phyloP scores from a whole-genome alignment of 2,888 invertebrate species.

The Campoplex capitator region DNA sequence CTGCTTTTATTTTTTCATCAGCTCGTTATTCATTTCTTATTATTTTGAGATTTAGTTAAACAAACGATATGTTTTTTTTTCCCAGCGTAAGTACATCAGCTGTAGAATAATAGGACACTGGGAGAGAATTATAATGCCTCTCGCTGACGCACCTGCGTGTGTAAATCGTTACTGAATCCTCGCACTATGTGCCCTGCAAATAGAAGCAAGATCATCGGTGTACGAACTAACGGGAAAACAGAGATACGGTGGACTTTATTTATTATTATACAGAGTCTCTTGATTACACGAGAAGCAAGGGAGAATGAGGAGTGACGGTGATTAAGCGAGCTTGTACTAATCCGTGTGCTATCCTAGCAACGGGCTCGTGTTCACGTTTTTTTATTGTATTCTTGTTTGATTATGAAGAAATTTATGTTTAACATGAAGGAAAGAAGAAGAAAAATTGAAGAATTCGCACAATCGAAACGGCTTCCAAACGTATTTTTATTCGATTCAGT shows the following conservation, averaged over 20 bases:
- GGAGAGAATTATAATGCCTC: slow-evolving; percentile 14
- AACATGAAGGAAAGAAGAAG: neutral
- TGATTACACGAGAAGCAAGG: slow-evolving; percentile 42
- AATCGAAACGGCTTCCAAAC: neutral
- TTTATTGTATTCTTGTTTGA: neutral
- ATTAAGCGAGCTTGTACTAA: slow-evolving; percentile 67
- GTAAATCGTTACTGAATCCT: slow-evolving; percentile 56
- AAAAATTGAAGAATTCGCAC: neutral
- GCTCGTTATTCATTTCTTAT: neutral
- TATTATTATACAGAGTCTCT: slow-evolving; percentile 7
- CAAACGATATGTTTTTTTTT: neutral
- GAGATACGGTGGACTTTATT: slow-evolving; percentile 27
- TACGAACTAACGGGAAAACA: slow-evolving; percentile 55
- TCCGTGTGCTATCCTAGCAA: neutral
- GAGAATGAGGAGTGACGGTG: slow-evolving; percentile 55
- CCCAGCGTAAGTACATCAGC: neutral
- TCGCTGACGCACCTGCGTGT: slow-evolving; percentile 64
- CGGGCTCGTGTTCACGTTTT: neutral
- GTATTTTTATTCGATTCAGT: neutral
- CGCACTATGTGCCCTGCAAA: slow-evolving; percentile 29
- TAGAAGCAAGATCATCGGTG: slow-evolving; percentile 42
- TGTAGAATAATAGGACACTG: neutral
- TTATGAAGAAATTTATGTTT: too few relatives aligned
- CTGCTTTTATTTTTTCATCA: neutral
- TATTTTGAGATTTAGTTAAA: neutral